phyloP scores from a whole-genome alignment of 2,113 vertebrate species.

The Machaerirhynchus nigripectus region DNA sequence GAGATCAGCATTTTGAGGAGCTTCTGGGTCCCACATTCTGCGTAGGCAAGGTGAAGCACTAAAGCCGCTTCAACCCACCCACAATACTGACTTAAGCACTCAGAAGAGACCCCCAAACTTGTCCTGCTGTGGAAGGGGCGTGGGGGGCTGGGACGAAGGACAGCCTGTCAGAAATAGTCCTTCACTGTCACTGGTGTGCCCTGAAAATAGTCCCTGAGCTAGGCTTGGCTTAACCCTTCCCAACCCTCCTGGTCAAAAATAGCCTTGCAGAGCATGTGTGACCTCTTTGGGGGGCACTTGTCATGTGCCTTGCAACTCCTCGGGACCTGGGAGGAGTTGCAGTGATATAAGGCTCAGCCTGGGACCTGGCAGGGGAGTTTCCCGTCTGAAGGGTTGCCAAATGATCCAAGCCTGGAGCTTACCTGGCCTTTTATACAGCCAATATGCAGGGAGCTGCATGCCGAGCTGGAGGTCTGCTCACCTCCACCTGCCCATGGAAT shows the following conservation, averaged over 20 bases:
- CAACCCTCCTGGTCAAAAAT: not conserved
- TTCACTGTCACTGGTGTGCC: not conserved
- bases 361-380: not conserved
- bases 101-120: not conserved
- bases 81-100: not conserved
- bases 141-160: not conserved
- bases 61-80: not conserved
- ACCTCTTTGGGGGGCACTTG: not conserved
- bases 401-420: not conserved
- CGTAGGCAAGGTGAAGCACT: accelerated
- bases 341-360: not conserved
- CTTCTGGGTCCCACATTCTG: not conserved
- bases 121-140: not conserved
- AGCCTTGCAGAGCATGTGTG: not conserved
- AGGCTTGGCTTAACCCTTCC: slow-evolving; percentile 40
- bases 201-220: slow-evolving; percentile 49
- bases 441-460: not conserved
- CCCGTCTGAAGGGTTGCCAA: not conserved
- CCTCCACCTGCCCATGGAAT: not conserved
- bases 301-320: not conserved
- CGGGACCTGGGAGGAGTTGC: not conserved
- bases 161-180: slow-evolving; percentile 31
- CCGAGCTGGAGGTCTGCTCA: accelerated
- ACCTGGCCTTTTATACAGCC: not conserved
- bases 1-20: not conserved